Percentiles rank a stretch among this genome's conserved stretches.
These are phyloP conservation scores for Chaunax sp. DNA, from an alignment of 2,797 vertebrate species.

Conservation along the genomic window DNA sequence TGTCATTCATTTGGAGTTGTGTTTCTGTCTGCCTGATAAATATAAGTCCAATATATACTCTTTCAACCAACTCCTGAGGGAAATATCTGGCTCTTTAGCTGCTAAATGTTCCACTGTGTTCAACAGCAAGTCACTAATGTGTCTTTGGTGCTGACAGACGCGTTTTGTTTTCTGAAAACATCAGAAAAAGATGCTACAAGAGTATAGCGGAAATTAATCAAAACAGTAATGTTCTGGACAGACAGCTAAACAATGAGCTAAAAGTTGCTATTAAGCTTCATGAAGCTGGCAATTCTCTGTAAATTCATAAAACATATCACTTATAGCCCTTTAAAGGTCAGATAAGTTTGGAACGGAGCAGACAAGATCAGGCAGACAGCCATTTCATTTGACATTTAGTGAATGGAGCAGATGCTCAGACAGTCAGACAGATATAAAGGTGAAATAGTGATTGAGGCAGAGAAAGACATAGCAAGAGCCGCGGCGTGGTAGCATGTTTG, in stretches of 20 bases:
- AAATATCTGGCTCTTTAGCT: too few relatives aligned
- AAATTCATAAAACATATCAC: neutral
- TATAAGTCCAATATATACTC: too few relatives aligned
- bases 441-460: constrained; percentile 34
- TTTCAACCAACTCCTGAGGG: too few relatives aligned
- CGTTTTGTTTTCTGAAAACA: neutral
- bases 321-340: neutral
- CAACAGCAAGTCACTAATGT: too few relatives aligned
- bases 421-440: constrained; percentile 2
- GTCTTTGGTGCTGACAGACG: neutral
- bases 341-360: neutral
- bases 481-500: constrained; percentile 89
- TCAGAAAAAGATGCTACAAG: neutral
- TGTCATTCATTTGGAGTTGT: too few relatives aligned
- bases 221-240: too few relatives aligned
- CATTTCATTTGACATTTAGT: constrained; percentile 3
- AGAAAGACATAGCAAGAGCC: constrained; percentile 68
- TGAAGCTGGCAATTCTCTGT: neutral
- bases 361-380: neutral
- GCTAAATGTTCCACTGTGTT: too few relatives aligned
- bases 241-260: too few relatives aligned
- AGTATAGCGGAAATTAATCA: too few relatives aligned
- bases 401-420: constrained; percentile 26
- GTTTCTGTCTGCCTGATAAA: too few relatives aligned
- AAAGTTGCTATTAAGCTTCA: neutral